These are phyloP conservation scores for Ascidia mentula DNA, from an alignment of 23 tunicate genomes.

Conservation along the genomic window DNA sequence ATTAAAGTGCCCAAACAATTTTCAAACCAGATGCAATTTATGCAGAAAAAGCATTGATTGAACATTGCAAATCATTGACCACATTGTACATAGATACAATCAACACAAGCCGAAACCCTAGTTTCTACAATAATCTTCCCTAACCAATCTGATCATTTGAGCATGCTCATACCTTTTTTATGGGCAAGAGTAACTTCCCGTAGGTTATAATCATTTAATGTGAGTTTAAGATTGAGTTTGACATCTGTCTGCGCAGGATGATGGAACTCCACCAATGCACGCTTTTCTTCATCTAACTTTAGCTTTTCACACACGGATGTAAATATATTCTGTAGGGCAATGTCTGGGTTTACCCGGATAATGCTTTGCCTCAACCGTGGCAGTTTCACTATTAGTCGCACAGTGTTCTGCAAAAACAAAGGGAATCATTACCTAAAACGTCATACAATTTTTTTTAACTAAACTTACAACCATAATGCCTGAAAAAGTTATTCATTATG, in stretches of 20 bases:
- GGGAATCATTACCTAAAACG: background rate
- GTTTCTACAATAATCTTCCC: too few species aligned
- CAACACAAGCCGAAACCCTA: too few species aligned
- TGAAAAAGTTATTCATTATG: too few species aligned
- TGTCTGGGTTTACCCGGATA: constrained; percentile 37
- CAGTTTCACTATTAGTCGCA: constrained; percentile 47
- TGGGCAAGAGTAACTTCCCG: constrained; percentile 44
- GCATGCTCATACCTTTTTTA: constrained; percentile 37
- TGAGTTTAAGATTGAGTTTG: constrained; percentile 18
- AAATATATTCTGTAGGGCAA: constrained; percentile 29
- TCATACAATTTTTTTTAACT: too few species aligned
- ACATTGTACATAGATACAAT: too few species aligned
- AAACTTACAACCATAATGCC: too few species aligned
- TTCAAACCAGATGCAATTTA: too few species aligned
- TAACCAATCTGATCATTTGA: too few species aligned
- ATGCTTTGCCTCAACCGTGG: constrained; percentile 37
- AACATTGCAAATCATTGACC: too few species aligned
- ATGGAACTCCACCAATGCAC: constrained; percentile 21
- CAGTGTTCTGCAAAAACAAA: constrained; percentile 35
- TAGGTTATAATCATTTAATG: constrained; percentile 46
- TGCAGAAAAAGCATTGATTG: too few species aligned
- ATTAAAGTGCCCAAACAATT: too few species aligned
- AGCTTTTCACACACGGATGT: constrained; percentile 26
- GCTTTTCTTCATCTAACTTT: constrained; percentile 10
- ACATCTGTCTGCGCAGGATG: constrained; percentile 32